Evolutionary conservation across 2,888 invertebrate species (phyloP), one percentile per base, ranked within the genome.

Genomic region (Cephus nigrinus): DNA sequence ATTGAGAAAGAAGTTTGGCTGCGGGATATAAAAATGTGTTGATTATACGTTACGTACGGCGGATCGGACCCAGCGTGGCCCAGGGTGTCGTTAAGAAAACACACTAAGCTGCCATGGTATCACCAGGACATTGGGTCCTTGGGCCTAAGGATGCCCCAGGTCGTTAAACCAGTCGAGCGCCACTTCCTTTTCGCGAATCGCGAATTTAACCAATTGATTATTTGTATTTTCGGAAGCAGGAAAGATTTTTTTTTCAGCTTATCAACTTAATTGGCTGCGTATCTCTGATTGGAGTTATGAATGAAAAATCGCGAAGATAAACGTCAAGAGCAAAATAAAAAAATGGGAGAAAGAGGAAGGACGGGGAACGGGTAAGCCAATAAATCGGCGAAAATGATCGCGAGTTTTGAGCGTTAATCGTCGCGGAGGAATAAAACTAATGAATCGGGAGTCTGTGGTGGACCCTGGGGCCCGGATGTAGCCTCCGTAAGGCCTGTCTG

Each of bases 11-110:
- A 88, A 87, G 82, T 89, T 90, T 87, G 89, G 87, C 88, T 87
- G 86, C 86, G 85, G 90, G 89, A 90, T 88, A 90, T 90, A 91
- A 91, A 91, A 91, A 91, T 91, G 90, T 90, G 91, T 91, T 91
- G 91, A 91, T 91, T 91, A 91, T 91, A 91, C 87, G 90, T 90
- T 91, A 84, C 83, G 85, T 84, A 82, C 82, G 79, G 81, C 79
- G 80, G 75, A 75, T 69, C 76, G 79, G 77, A 79, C 80, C 81
- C 78, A 77, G 79, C 79, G 69, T 78, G 78, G 40, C 78, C 80
- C 78, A 78, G 82, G 82, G 88, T 90, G 90, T 90, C 90, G 89
- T 90, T 90, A 89, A 87, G 87, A 85, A 87, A 88, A 87, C 86
- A 85, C 85, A 87, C 83, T 80, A 80, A 79, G 81, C 71, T 71